Evolutionary conservation across 92 coral and sea anemone species (phyloP), one percentile per base, ranked within the genome.

Genomic region (Diadumene lineata): DNA sequence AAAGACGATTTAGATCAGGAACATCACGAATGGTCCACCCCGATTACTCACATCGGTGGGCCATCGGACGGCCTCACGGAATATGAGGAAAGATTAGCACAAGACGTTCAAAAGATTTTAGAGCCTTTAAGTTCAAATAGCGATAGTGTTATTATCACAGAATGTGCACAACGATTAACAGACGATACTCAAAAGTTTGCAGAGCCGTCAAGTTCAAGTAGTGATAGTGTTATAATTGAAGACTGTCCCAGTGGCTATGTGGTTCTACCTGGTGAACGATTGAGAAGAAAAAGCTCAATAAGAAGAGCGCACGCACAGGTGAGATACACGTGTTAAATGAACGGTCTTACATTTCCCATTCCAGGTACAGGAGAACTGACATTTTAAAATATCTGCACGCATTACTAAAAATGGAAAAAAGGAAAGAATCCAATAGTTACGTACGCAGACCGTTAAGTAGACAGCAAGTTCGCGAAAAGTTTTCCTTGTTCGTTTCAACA

Each of bases 221-320:
- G 46, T 0, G 82, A 78, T 15, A 73, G 83, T 66, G 89, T 79
- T 0, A 68, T 78, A 16, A 60, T 81, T 23, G 77, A 67, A 26
- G 70, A 74, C 19, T 50, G 80, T 29, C 65, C 79, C 7, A 81
- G 79, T 63, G 90, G 83, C 6, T 86, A 75, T 69, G 90, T 86
- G 60, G 77, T 86, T 48, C 68, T 86, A 22, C 90, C 90, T 17
- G 86, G 83, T 7, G 90, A 81, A 77, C 60, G 62, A 18, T 31
- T 68, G 23, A 73, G 90, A 46, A 69, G 90, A 51, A 76, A 79
- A 61, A 81, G 90, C 31, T 86, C 90, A 3, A 44, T 85, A 46
- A 64, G 90, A 50, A 66, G 74, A 16, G 90, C 86, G 13, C 51
- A 81, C 23, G 68, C 80, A 16, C 32, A 69, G 90, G 90, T 81